Conservation (phyloP, 2,888 invertebrate species). For the Dorcus parallelipipedus region DNA sequence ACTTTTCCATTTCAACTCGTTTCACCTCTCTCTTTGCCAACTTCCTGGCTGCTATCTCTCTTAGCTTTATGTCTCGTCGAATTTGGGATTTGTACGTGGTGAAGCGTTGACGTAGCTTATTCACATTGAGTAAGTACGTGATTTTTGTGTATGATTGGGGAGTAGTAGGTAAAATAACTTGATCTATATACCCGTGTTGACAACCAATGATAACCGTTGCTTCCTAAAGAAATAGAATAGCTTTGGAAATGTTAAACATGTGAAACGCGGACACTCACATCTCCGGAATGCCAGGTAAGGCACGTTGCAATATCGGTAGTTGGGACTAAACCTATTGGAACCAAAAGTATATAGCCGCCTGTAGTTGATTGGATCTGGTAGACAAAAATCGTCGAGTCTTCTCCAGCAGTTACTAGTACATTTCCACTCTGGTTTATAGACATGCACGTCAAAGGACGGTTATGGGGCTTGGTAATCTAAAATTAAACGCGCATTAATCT, state of each 20-base stretch:
- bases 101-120: conserved; percentile 50
- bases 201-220: conserved; percentile 55
- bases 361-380: conserved; percentile 50
- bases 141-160: conserved; percentile 49
- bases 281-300: conserved; percentile 64
- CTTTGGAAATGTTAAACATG: background rate
- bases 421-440: conserved; percentile 57
- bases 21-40: conserved; percentile 53
- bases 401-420: conserved; percentile 63
- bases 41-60: conserved; percentile 54
- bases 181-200: conserved; percentile 53
- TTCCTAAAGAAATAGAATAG: conserved; percentile 34
- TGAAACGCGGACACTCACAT: conserved; percentile 42
- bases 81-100: conserved; percentile 60
- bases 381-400: conserved; percentile 68
- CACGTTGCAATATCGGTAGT: conserved; percentile 61
- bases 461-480: conserved; percentile 66
- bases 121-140: conserved; percentile 47
- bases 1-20: conserved; percentile 56
- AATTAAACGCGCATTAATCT: conserved; percentile 27
- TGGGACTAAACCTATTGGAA: conserved; percentile 66
- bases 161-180: conserved; percentile 50
- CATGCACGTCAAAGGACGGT: conserved; percentile 59
- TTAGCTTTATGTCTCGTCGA: conserved; percentile 56
- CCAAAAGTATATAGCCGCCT: conserved; percentile 48